Evolutionary conservation across 2,113 vertebrate genomes (phyloP).

Genomic region (Amphilophus citrinellus): DNA sequence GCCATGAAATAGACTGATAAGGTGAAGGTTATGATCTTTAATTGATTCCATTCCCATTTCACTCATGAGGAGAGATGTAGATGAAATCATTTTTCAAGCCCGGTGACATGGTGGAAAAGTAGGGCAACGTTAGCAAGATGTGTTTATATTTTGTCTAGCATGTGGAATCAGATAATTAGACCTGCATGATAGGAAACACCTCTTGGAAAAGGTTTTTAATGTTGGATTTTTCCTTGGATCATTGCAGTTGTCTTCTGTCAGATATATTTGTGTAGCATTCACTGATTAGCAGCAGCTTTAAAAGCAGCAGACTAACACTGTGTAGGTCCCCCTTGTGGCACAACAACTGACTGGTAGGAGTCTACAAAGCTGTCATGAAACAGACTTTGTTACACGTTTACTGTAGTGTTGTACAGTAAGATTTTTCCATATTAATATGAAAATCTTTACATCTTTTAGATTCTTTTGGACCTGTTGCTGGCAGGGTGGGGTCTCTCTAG

Average conservation of each 20-base stretch:
- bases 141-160: slow-evolving; percentile 28
- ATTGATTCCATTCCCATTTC: slow-evolving; percentile 60
- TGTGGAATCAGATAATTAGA: slow-evolving; percentile 1
- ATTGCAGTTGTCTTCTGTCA: background rate
- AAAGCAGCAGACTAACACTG: background rate
- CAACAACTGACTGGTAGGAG: background rate
- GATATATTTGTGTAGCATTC: background rate
- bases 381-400: slow-evolving; percentile 9
- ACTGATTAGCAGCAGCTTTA: background rate
- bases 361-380: slow-evolving; percentile 35
- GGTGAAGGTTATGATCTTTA: slow-evolving; percentile 57
- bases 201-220: background rate
- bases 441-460: background rate
- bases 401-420: background rate
- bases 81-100: slow-evolving; percentile 51
- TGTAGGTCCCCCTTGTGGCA: background rate
- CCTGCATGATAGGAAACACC: background rate
- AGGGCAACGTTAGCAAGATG: slow-evolving; percentile 21
- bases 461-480: background rate
- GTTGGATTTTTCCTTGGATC: background rate
- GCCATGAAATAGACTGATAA: slow-evolving; percentile 62
- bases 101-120: slow-evolving; percentile 19
- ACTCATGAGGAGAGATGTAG: slow-evolving; percentile 54
- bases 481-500: background rate
- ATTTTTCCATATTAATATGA: background rate